phyloP scores from a whole-genome alignment of 2,797 vertebrate genomes.

The Parotocinclus haroldoi region DNA sequence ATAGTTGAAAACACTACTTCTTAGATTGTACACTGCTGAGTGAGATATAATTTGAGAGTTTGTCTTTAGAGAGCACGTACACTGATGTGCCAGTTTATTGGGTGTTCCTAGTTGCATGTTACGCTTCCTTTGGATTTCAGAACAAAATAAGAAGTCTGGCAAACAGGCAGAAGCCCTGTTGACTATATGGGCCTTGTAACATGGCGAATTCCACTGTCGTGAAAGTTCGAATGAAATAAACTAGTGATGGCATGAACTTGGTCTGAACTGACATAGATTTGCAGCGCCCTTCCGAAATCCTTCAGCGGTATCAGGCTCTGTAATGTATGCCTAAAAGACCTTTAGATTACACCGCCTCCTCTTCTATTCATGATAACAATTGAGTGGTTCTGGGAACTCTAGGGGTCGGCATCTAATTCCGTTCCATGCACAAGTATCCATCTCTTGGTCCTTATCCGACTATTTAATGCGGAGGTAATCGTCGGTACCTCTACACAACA shows the following conservation, averaged over 20 bases:
- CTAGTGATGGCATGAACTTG: neutral
- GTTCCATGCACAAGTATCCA: too few relatives aligned
- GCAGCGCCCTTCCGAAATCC: neutral
- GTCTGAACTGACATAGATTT: neutral
- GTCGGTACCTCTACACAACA: too few relatives aligned
- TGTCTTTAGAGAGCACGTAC: conserved; percentile 11
- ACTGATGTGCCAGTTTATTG: neutral
- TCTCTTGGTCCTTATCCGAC: too few relatives aligned
- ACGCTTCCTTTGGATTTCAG: neutral
- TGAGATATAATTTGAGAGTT: conserved; percentile 2
- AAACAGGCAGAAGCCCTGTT: neutral
- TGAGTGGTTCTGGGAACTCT: too few relatives aligned
- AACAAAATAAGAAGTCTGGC: neutral
- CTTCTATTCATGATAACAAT: too few relatives aligned
- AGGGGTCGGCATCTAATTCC: too few relatives aligned
- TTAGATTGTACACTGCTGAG: conserved; percentile 12
- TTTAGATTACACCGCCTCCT: too few relatives aligned
- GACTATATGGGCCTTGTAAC: neutral
- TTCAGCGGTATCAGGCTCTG: too few relatives aligned
- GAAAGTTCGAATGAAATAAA: neutral
- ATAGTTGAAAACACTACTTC: neutral
- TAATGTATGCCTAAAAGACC: too few relatives aligned
- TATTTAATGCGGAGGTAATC: too few relatives aligned
- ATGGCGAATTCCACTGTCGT: neutral
- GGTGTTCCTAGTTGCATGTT: neutral